Percentiles rank a stretch among this genome's conserved stretches.
These are phyloP conservation scores for Cephus pygmeus DNA, from an alignment of 2,888 invertebrate species.

Conservation along the genomic window DNA sequence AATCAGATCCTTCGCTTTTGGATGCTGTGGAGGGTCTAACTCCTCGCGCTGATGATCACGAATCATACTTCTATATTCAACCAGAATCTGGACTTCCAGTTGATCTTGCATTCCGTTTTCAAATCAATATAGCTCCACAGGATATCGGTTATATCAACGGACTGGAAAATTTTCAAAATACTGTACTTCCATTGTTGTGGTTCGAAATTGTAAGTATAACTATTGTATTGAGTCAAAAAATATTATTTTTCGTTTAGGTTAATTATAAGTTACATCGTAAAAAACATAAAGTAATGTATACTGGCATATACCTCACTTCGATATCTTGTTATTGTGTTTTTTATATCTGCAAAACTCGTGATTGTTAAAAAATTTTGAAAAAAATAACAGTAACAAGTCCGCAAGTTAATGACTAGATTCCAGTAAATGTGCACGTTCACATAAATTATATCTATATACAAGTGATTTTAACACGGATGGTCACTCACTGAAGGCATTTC, in stretches of 20 bases:
- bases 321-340: neutral
- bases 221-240: neutral
- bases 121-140: constrained; percentile 87
- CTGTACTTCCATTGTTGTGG: constrained; percentile 86
- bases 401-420: too few relatives aligned
- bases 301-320: neutral
- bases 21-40: constrained; percentile 75
- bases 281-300: too few relatives aligned
- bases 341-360: neutral
- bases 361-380: neutral
- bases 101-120: constrained; percentile 82
- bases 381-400: neutral
- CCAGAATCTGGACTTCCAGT: constrained; percentile 85
- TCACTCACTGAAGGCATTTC: too few relatives aligned
- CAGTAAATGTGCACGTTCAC: too few relatives aligned
- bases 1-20: constrained; percentile 74
- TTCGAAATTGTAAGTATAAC: constrained; percentile 85
- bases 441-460: neutral
- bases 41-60: constrained; percentile 75
- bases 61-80: constrained; percentile 80
- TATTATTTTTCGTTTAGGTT: neutral
- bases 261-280: neutral
- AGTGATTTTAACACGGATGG: too few relatives aligned
- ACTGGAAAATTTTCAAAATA: constrained; percentile 75
- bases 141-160: constrained; percentile 76